Evolutionary conservation across 2,113 vertebrate genomes (phyloP).

Genomic region (Muntiacus muntjak): DNA sequence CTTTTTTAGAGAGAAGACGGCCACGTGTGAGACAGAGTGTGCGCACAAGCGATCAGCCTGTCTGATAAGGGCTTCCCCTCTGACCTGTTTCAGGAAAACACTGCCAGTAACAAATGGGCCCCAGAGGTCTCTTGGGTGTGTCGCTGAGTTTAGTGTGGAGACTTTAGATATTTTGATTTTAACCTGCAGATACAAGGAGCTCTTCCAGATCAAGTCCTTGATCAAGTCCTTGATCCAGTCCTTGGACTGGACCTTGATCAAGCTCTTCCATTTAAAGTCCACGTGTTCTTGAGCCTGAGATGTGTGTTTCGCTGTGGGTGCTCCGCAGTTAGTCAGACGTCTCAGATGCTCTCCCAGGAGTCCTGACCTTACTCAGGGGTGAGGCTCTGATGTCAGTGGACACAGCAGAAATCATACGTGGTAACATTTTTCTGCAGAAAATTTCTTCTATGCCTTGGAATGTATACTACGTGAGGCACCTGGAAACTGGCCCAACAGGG

Average conservation of each 20-base stretch:
- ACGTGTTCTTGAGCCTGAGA: background rate
- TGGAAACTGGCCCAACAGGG: background rate
- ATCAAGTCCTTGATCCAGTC: background rate
- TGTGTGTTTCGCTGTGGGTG: background rate
- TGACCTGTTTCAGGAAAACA: background rate
- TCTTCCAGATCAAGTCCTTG: background rate
- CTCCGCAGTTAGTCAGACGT: background rate
- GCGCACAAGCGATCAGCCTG: background rate
- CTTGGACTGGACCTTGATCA: no score
- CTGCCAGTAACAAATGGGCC: fast-evolving
- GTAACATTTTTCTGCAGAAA: background rate
- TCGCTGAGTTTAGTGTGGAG: background rate
- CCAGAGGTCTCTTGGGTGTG: background rate
- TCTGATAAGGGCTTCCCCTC: background rate
- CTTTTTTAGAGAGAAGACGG: background rate
- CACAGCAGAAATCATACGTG: background rate
- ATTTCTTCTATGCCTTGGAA: background rate
- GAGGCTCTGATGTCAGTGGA: background rate
- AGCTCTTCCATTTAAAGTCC: background rate
- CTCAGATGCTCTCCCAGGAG: background rate
- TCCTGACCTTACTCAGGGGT: background rate
- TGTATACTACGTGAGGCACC: background rate
- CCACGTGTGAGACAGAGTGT: background rate
- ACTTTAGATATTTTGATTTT: background rate
- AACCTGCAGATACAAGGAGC: background rate